These are phyloP conservation scores for Fulica atra DNA, from an alignment of 2,113 vertebrate species.

Conservation along the genomic window DNA sequence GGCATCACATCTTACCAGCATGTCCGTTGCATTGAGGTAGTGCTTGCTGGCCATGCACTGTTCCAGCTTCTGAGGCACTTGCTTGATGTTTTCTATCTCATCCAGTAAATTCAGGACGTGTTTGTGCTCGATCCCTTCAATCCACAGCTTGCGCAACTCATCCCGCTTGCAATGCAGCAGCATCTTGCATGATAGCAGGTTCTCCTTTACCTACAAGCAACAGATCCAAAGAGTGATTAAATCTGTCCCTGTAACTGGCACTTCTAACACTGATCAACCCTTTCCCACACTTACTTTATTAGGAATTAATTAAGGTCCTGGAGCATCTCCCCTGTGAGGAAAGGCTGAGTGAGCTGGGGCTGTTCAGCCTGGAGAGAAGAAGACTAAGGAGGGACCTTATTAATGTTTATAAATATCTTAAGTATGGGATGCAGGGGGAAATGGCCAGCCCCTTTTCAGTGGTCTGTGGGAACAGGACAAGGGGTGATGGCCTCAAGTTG, in stretches of 20 bases:
- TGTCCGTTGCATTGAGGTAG: conserved; percentile 94
- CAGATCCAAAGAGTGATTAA: neutral
- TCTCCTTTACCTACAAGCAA: conserved; percentile 91
- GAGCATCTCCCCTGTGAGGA: no score
- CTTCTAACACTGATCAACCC: neutral
- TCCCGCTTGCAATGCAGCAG: conserved; percentile 96
- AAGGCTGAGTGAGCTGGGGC: no score
- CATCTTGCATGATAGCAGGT: conserved; percentile 97
- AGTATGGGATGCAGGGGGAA: no score
- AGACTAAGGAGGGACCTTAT: no score
- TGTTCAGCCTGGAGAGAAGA: no score
- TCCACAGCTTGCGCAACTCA: conserved; percentile 97
- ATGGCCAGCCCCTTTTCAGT: no score
- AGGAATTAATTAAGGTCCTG: neutral
- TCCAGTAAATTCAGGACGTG: conserved; percentile 95
- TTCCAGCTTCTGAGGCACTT: conserved; percentile 93
- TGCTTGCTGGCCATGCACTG: conserved; percentile 94
- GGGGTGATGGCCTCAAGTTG: no score
- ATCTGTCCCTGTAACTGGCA: neutral
- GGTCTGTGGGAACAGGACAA: no score
- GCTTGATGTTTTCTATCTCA: conserved; percentile 98
- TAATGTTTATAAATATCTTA: no score
- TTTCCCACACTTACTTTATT: neutral
- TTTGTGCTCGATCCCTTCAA: conserved; percentile 98
- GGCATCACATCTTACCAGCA: conserved; percentile 85